Percentiles rank a stretch among this genome's conserved stretches.
Evolutionary conservation across 2,797 vertebrate species (phyloP).

Genomic region (Anolis apletophallus): DNA sequence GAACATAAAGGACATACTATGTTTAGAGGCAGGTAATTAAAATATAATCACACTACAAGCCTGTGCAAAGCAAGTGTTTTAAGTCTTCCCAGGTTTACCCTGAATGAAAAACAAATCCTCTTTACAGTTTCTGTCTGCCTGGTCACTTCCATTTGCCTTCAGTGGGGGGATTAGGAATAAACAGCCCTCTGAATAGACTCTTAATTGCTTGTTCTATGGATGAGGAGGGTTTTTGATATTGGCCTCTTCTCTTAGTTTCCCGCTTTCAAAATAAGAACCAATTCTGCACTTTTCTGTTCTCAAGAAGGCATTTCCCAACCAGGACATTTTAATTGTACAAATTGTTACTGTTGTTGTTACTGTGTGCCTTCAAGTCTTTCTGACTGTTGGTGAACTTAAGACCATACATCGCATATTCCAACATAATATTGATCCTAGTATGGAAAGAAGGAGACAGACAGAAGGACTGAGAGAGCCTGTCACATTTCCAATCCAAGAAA

Average conservation of each 20-base stretch:
- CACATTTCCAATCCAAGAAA: background rate
- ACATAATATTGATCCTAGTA: background rate
- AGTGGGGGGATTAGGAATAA: background rate
- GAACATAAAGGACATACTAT: too few relatives aligned
- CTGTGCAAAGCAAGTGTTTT: background rate
- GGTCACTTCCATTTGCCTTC: background rate
- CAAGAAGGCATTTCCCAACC: background rate
- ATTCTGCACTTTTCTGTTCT: background rate
- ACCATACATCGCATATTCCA: too few relatives aligned
- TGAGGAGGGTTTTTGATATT: background rate
- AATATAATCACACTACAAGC: background rate
- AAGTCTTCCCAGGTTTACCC: background rate
- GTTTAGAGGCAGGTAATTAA: background rate
- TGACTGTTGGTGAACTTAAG: too few relatives aligned
- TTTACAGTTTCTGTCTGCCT: background rate
- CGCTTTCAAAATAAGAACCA: background rate
- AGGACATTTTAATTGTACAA: constrained; percentile 2
- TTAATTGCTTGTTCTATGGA: constrained; percentile 19
- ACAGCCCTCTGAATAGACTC: background rate
- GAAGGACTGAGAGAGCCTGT: background rate
- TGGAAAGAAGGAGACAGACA: background rate
- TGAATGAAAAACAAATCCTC: background rate
- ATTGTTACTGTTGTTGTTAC: too few relatives aligned
- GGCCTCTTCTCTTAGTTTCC: background rate
- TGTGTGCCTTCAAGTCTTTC: too few relatives aligned